These are phyloP conservation scores for Syngnathus acus DNA, from an alignment of 2,797 vertebrate genomes.

Conservation along the genomic window DNA sequence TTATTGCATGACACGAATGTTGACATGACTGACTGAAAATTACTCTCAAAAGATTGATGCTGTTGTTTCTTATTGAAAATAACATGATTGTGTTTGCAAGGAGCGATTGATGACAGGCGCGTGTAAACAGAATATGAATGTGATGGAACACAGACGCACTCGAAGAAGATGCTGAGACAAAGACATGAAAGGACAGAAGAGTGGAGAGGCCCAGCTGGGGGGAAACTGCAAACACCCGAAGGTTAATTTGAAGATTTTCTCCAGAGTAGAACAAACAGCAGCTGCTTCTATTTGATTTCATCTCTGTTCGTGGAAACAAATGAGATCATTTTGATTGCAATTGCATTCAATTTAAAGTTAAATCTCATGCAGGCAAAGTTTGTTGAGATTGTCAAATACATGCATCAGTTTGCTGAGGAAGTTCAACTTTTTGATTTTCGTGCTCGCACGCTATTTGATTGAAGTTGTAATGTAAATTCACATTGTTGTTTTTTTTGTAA, in stretches of 20 bases:
- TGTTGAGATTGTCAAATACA: neutral
- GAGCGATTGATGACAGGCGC: slow-evolving; percentile 7
- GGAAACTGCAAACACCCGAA: slow-evolving; percentile 28
- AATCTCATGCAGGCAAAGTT: neutral
- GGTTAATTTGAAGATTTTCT: slow-evolving; percentile 49
- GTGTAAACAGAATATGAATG: slow-evolving; percentile 35
- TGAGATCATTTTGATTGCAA: neutral
- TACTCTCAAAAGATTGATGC: slow-evolving; percentile 4
- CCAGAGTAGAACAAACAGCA: slow-evolving; percentile 42
- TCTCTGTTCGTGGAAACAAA: slow-evolving; percentile 10
- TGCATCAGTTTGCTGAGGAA: neutral
- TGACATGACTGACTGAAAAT: slow-evolving; percentile 1
- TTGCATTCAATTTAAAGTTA: neutral
- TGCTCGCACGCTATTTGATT: neutral
- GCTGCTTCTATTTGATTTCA: slow-evolving; percentile 46
- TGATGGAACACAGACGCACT: slow-evolving; percentile 26
- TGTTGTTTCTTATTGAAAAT: slow-evolving; percentile 16
- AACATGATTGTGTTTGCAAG: slow-evolving; percentile 22
- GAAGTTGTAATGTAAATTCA: neutral
- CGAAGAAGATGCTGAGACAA: slow-evolving; percentile 33
- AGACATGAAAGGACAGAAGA: slow-evolving; percentile 39
- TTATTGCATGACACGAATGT: neutral
- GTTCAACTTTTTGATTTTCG: neutral
- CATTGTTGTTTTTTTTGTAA: neutral
- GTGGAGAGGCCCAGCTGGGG: slow-evolving; percentile 33